Evolutionary conservation across 2,888 invertebrate genomes (phyloP).

Genomic region (Galeopsomyia nigrocyanea): DNA sequence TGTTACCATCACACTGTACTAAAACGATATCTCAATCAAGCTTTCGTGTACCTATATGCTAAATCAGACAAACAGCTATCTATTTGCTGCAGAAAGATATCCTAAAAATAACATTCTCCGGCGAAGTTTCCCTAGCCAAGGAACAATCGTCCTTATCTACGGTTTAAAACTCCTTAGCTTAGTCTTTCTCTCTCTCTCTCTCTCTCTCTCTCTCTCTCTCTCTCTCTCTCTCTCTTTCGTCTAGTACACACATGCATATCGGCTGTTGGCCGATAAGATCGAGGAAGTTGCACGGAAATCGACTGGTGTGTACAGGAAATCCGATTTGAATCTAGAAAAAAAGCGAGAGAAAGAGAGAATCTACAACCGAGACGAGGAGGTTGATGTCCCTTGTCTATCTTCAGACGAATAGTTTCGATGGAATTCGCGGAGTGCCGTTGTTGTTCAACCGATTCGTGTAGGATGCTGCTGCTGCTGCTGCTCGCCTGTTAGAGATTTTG

Average conservation of each 20-base stretch:
- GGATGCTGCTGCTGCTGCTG: background rate
- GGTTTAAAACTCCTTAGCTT: background rate
- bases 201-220: too few species aligned
- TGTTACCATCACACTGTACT: too few species aligned
- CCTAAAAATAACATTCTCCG: too few species aligned
- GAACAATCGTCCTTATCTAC: slow-evolving; percentile 16
- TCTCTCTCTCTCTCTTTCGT: too few species aligned
- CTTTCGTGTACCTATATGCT: too few species aligned
- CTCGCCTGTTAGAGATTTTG: background rate
- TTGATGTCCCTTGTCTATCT: too few species aligned
- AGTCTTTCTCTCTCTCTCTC: too few species aligned
- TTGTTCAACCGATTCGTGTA: background rate
- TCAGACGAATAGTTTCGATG: background rate
- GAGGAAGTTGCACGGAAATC: slow-evolving; percentile 27
- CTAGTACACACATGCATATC: slow-evolving; percentile 6
- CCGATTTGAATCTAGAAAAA: slow-evolving; percentile 32
- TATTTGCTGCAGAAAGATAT: too few species aligned
- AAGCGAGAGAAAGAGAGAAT: too few species aligned
- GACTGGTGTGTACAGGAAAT: slow-evolving; percentile 32
- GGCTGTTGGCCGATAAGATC: slow-evolving; percentile 33
- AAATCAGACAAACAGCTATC: too few species aligned
- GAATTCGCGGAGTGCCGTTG: too few species aligned
- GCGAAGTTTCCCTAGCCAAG: background rate
- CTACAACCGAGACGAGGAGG: background rate
- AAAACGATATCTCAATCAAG: too few species aligned